Conservation (phyloP, 2,888 invertebrate genomes). For the Lissocephala sabroskyi region DNA sequence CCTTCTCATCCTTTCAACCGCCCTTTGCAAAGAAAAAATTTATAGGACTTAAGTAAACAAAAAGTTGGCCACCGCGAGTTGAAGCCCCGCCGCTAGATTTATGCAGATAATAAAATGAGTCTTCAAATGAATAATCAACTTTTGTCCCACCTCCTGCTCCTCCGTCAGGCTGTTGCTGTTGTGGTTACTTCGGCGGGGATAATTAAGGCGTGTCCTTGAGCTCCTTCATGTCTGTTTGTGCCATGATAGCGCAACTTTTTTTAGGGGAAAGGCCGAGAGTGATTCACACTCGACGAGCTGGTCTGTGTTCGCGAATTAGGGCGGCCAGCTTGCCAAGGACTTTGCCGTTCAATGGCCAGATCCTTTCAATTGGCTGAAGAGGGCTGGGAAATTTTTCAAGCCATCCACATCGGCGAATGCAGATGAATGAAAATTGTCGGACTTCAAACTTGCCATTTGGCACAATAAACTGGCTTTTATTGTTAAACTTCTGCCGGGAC, state of each 20-base stretch:
- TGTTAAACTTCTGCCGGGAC: slow-evolving; percentile 2
- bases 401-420: too few species aligned
- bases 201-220: slow-evolving; percentile 48
- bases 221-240: slow-evolving; percentile 14
- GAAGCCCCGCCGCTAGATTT: slow-evolving; percentile 39
- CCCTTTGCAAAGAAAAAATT: background rate
- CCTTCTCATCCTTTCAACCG: too few species aligned
- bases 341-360: too few species aligned
- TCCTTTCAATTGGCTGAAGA: too few species aligned
- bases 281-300: too few species aligned
- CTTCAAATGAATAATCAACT: slow-evolving; percentile 57
- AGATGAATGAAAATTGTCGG: too few species aligned
- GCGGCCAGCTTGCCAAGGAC: too few species aligned
- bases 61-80: slow-evolving; percentile 25
- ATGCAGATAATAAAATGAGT: slow-evolving; percentile 60
- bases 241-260: slow-evolving; percentile 28
- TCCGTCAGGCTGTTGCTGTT: background rate
- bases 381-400: too few species aligned
- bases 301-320: too few species aligned
- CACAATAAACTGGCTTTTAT: too few species aligned
- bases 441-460: background rate
- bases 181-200: slow-evolving; percentile 20
- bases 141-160: slow-evolving; percentile 17
- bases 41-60: slow-evolving; percentile 33
- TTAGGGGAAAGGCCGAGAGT: too few species aligned